phyloP scores from a whole-genome alignment of 2,113 vertebrate genomes.

The Tragelaphus imberbis region DNA sequence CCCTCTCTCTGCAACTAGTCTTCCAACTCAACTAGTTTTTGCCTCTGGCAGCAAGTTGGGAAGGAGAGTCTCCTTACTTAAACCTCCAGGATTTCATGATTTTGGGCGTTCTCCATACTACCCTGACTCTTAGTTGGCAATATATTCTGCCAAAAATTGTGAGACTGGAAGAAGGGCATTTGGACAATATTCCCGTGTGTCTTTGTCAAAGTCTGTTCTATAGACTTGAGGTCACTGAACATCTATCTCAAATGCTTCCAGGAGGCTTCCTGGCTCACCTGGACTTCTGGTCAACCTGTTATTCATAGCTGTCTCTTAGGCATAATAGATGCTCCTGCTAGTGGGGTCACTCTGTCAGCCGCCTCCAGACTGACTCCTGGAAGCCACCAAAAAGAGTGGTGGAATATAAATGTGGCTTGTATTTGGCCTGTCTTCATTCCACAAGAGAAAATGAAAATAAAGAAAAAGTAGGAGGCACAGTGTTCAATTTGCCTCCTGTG shows the following conservation, averaged over 20 bases:
- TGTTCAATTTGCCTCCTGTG: not conserved
- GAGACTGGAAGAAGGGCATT: not conserved
- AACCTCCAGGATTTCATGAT: not conserved
- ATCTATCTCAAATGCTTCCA: not conserved
- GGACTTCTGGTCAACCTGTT: not conserved
- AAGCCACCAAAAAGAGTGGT: not conserved
- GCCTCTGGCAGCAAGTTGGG: not conserved
- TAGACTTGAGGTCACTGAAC: not conserved
- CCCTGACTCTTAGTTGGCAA: not conserved
- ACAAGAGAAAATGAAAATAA: not conserved
- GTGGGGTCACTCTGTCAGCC: not conserved
- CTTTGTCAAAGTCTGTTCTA: not conserved
- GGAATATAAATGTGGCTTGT: not conserved
- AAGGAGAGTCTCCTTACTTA: not conserved
- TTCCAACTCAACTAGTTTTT: not conserved
- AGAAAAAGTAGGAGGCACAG: not conserved
- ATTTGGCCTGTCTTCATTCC: not conserved
- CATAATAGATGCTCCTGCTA: not conserved
- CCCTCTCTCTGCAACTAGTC: not conserved
- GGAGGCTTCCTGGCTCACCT: accelerated
- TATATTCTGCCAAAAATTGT: not conserved
- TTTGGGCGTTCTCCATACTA: not conserved
- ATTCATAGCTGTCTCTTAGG: not conserved
- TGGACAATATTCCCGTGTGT: not conserved
- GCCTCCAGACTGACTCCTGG: not conserved